A percentile compares a stretch with the other conserved stretches of the same genome.
These are phyloP conservation scores for Oryctes rhinoceros DNA, from an alignment of 1,140 invertebrate genomes.

Conservation along the genomic window DNA sequence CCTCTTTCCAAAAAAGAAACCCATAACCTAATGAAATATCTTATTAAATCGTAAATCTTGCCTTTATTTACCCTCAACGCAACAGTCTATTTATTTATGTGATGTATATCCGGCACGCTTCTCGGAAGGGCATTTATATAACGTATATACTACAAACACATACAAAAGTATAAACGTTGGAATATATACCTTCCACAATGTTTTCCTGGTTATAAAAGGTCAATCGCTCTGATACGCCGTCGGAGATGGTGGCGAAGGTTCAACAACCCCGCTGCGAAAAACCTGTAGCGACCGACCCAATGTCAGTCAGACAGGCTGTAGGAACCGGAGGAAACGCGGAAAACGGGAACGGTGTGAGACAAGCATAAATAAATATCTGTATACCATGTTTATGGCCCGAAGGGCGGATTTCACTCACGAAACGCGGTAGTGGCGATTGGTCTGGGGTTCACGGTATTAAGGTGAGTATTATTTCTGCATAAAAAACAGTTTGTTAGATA, in stretches of 20 bases:
- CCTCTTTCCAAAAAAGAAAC: neutral
- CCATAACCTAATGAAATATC: constrained; percentile 29
- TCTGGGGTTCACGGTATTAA: too few relatives aligned
- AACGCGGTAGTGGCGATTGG: neutral
- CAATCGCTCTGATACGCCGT: neutral
- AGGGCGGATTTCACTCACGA: neutral
- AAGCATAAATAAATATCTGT: constrained; percentile 20
- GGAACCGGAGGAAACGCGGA: neutral
- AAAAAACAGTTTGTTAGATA: too few relatives aligned
- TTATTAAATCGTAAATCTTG: constrained; percentile 22
- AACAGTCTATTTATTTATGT: neutral
- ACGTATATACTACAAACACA: neutral
- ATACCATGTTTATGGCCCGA: constrained; percentile 16
- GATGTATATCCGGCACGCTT: neutral
- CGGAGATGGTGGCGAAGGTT: constrained; percentile 19
- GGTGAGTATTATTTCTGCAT: too few relatives aligned
- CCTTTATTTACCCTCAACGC: neutral
- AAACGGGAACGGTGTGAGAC: neutral
- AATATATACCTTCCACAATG: constrained; percentile 17
- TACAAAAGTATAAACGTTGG: too few relatives aligned
- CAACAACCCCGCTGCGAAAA: constrained; percentile 31
- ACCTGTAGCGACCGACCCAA: constrained; percentile 11
- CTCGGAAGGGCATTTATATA: neutral
- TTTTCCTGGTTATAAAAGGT: constrained; percentile 30
- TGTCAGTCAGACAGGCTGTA: neutral